phyloP scores from a whole-genome alignment of 2,113 vertebrate species.

The Zapornia atra region DNA sequence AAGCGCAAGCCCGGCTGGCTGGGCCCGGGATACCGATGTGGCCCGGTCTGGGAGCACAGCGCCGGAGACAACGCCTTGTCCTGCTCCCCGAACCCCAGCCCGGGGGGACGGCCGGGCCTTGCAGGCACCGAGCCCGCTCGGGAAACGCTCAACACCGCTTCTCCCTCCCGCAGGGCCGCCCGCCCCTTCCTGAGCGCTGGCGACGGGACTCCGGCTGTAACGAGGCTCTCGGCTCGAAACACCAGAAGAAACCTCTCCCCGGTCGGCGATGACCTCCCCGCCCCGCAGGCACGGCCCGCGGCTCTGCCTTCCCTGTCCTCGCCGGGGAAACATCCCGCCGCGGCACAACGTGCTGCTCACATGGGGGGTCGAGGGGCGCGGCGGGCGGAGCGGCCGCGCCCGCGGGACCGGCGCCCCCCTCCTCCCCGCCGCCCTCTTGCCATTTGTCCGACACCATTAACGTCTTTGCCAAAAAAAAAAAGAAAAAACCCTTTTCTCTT shows the following conservation, averaged over 20 bases:
- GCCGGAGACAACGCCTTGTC: neutral
- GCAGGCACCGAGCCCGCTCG: neutral
- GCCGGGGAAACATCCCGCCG: neutral
- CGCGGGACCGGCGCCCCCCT: neutral
- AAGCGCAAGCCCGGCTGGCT: neutral
- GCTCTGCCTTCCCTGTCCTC: neutral
- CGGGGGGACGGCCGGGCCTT: too few relatives aligned
- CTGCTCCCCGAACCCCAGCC: neutral
- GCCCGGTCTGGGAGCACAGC: neutral
- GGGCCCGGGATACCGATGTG: neutral
- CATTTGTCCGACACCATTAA: neutral
- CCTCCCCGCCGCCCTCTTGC: neutral
- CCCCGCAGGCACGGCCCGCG: neutral
- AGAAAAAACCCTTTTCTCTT: neutral
- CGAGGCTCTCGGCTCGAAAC: neutral
- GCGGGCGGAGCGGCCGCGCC: neutral
- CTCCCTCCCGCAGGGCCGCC: slow-evolving; percentile 68
- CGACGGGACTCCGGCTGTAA: neutral
- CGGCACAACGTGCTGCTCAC: neutral
- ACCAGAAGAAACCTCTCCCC: neutral
- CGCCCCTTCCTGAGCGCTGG: neutral
- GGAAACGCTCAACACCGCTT: slow-evolving; percentile 43
- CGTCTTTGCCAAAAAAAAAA: neutral
- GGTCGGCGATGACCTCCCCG: neutral
- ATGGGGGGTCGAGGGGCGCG: neutral